These are phyloP conservation scores for Antheraea assamensis DNA, from an alignment of 2,888 invertebrate genomes.

Conservation along the genomic window DNA sequence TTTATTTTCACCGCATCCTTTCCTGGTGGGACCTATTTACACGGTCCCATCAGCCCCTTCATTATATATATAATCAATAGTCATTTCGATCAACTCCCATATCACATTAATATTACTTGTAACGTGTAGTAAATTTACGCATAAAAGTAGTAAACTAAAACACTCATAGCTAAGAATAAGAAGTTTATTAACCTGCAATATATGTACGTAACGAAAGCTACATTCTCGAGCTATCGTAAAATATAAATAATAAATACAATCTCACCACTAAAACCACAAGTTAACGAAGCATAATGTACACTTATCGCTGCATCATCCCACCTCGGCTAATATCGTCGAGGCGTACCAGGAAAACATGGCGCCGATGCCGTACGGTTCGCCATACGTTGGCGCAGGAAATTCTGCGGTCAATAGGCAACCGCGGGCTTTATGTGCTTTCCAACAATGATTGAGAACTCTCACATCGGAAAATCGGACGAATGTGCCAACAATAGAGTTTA, in stretches of 20 bases:
- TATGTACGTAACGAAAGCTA: background rate
- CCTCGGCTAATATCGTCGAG: background rate
- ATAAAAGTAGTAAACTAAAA: background rate
- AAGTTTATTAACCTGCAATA: too few relatives aligned
- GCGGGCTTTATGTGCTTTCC: slow-evolving; percentile 4
- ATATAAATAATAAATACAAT: slow-evolving; percentile 2
- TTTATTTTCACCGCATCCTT: too few relatives aligned
- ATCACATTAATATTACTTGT: too few relatives aligned
- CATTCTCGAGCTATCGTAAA: background rate
- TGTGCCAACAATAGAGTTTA: background rate
- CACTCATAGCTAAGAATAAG: too few relatives aligned
- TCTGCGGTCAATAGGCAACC: slow-evolving; percentile 6
- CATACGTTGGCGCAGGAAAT: background rate
- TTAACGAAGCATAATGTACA: background rate
- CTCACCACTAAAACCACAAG: background rate
- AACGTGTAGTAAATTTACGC: too few relatives aligned
- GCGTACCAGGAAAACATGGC: slow-evolving; percentile 9
- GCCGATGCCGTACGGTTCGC: background rate
- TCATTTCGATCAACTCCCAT: too few relatives aligned
- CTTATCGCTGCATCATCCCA: background rate
- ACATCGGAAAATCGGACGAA: background rate
- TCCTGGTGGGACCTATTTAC: too few relatives aligned
- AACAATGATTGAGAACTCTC: background rate
- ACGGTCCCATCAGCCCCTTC: too few relatives aligned
- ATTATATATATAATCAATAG: too few relatives aligned